Conservation (phyloP, 2,888 invertebrate genomes). For the Enoplolaimus lenunculus region DNA sequence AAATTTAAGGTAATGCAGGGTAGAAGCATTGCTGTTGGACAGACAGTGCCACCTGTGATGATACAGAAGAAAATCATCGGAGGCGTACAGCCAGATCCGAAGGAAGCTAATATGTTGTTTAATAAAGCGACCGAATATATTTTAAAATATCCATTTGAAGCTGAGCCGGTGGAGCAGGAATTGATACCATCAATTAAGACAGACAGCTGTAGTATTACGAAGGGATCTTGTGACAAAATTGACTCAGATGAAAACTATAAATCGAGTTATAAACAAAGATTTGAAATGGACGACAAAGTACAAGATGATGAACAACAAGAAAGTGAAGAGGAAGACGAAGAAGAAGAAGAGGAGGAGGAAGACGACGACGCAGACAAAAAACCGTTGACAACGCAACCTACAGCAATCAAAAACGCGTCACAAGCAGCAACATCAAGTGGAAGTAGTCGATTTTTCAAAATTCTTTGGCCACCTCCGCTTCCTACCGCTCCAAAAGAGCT, state of each 20-base stretch:
- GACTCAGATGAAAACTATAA: background rate
- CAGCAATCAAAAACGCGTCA: background rate
- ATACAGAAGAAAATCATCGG: constrained; percentile 12
- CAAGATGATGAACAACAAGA: constrained; percentile 23
- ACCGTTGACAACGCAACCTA: background rate
- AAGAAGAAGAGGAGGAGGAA: constrained; percentile 31
- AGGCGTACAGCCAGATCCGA: constrained; percentile 20
- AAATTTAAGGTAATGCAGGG: no score
- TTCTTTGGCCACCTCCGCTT: constrained; percentile 12
- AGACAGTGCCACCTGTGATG: no score
- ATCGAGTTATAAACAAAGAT: constrained; percentile 24
- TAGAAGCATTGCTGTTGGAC: no score
- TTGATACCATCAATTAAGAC: no score
- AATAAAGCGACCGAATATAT: constrained; percentile 23
- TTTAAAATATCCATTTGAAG: constrained; percentile 12
- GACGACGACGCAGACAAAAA: constrained; percentile 33
- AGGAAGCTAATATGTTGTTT: constrained; percentile 21
- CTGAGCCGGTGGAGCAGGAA: background rate
- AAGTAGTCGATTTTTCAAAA: background rate
- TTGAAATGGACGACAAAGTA: constrained; percentile 27
- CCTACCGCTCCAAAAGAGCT: no score
- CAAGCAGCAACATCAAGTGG: background rate
- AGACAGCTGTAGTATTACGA: background rate
- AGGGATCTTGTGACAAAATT: background rate
- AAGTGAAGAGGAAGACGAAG: constrained; percentile 21